These are phyloP conservation scores for Rhizomys pruinosus DNA, from an alignment of 2,113 vertebrate genomes.

Conservation along the genomic window DNA sequence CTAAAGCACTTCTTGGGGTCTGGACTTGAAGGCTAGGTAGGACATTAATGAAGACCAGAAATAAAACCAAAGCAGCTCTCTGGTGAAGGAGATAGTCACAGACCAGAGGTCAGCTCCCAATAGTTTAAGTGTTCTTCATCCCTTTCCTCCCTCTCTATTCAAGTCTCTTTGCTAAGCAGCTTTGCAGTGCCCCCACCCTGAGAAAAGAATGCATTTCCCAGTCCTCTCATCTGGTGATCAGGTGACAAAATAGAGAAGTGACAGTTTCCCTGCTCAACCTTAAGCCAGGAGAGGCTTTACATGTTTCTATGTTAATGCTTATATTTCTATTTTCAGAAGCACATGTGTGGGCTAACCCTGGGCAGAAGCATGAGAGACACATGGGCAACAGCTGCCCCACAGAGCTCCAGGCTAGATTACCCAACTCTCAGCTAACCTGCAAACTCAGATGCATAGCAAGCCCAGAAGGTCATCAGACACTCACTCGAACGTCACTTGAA, in stretches of 20 bases:
- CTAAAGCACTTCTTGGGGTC: neutral
- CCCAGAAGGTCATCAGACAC: slow-evolving; percentile 11
- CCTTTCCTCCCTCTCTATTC: neutral
- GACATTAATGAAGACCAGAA: slow-evolving; percentile 45
- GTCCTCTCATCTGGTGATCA: neutral
- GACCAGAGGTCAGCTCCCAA: neutral
- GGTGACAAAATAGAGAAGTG: slow-evolving; percentile 49
- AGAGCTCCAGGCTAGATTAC: neutral
- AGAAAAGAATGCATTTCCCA: neutral
- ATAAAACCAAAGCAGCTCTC: slow-evolving; percentile 23
- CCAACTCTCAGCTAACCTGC: slow-evolving; percentile 30
- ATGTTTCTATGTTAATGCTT: slow-evolving; percentile 14
- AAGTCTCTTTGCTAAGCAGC: slow-evolving; percentile 9
- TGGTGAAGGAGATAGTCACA: neutral
- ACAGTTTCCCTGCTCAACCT: slow-evolving; percentile 1
- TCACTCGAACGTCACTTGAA: neutral
- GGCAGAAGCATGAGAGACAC: neutral
- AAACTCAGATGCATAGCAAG: neutral
- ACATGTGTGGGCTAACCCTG: slow-evolving; percentile 27
- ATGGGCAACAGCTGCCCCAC: neutral
- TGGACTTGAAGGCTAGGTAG: neutral
- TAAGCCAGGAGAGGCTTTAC: neutral
- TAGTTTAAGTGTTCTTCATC: neutral
- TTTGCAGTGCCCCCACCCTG: neutral
- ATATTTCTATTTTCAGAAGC: slow-evolving; percentile 42